Percentiles rank a stretch among this genome's conserved stretches.
Evolutionary conservation across 2,888 invertebrate genomes (phyloP).

Genomic region (Nymphalis c-album): DNA sequence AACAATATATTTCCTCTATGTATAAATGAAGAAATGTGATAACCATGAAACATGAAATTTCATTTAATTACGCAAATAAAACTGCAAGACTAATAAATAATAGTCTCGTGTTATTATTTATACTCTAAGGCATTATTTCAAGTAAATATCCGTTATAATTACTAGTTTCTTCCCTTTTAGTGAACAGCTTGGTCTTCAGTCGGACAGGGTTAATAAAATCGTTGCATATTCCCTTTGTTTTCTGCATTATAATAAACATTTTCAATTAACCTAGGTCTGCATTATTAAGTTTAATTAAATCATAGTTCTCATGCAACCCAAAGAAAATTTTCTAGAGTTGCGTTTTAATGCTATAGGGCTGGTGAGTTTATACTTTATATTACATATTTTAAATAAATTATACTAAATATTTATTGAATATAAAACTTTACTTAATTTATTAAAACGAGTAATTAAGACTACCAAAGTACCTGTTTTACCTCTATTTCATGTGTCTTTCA

Average conservation of each 20-base stretch:
- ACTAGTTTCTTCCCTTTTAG: constrained; percentile 46
- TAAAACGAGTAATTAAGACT: too few species aligned
- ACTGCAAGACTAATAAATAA: constrained; percentile 1
- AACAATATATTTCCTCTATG: neutral
- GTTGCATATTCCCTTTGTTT: constrained; percentile 59
- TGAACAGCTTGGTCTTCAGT: constrained; percentile 47
- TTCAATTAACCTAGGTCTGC: constrained; percentile 69
- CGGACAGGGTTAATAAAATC: constrained; percentile 61
- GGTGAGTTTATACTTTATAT: constrained; percentile 27
- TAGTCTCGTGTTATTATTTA: constrained; percentile 17
- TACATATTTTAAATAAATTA: too few species aligned
- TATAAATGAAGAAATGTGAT: neutral
- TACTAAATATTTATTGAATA: too few species aligned
- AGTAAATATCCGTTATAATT: constrained; percentile 46
- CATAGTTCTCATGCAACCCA: constrained; percentile 60
- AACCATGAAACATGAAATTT: neutral
- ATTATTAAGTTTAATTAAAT: constrained; percentile 78
- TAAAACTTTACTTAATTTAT: too few species aligned
- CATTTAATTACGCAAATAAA: neutral
- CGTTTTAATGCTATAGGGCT: constrained; percentile 53
- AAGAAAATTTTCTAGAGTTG: constrained; percentile 52
- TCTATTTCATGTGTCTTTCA: too few species aligned
- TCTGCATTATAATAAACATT: constrained; percentile 60
- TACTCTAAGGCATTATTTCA: constrained; percentile 20
- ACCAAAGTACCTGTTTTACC: too few species aligned